Conservation (phyloP, 2,113 vertebrate genomes). For the Neogale vison region DNA sequence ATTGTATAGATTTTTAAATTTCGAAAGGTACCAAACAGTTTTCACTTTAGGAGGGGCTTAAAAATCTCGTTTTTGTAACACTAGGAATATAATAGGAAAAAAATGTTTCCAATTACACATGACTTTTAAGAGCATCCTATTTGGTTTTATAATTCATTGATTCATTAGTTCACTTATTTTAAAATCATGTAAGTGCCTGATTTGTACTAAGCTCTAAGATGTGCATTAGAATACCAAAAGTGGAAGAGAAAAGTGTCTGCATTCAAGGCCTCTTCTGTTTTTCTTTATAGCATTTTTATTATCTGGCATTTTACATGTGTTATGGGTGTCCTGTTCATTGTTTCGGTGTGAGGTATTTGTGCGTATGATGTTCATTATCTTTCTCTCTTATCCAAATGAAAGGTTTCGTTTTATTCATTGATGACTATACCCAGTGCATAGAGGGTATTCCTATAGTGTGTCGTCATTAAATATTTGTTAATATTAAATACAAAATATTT, state of each 20-base stretch:
- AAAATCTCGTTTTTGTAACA: not conserved
- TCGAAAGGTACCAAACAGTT: not conserved
- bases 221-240: not conserved
- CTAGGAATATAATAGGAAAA: not conserved
- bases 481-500: not conserved
- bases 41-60: not conserved
- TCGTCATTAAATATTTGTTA: not conserved
- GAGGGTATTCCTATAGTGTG: not conserved
- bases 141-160: not conserved
- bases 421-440: not conserved
- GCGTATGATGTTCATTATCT: not conserved
- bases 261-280: not conserved
- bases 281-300: not conserved
- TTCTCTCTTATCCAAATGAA: not conserved
- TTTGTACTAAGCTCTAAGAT: not conserved
- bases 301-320: not conserved
- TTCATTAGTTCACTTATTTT: not conserved
- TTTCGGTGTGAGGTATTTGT: not conserved
- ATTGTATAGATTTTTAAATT: not conserved
- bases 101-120: not conserved
- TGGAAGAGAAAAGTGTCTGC: not conserved
- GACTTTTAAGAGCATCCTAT: not conserved
- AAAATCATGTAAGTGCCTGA: not conserved
- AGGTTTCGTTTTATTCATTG: not conserved
- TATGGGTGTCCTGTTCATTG: not conserved